Conservation (phyloP, 2,888 invertebrate species). For the Phasia obesa region DNA sequence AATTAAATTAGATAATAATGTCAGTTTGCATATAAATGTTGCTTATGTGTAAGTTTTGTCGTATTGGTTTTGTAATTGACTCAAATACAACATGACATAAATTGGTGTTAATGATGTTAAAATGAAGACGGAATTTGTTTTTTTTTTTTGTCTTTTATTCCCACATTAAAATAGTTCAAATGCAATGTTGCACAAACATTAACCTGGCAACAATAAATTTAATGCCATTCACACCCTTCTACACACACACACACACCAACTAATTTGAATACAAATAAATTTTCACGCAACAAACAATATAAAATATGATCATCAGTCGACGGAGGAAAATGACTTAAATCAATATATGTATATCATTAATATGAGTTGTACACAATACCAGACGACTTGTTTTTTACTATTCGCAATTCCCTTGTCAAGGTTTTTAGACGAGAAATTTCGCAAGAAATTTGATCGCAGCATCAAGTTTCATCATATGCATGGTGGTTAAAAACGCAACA, state of each 20-base stretch:
- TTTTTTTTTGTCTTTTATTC: background rate
- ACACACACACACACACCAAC: background rate
- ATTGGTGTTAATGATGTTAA: conserved; percentile 1
- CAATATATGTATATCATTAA: conserved; percentile 3
- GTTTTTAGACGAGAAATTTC: background rate
- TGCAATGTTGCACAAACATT: conserved; percentile 16
- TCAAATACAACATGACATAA: background rate
- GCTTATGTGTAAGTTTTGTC: background rate
- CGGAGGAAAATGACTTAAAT: background rate
- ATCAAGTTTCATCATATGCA: background rate
- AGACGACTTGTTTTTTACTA: background rate
- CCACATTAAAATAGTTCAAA: conserved; percentile 1
- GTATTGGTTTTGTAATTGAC: conserved; percentile 1
- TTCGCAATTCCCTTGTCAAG: background rate
- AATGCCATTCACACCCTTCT: background rate
- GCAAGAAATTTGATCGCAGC: too few relatives aligned
- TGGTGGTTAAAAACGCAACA: background rate
- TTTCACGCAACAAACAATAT: conserved; percentile 8
- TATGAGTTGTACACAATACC: background rate
- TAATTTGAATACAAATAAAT: conserved; percentile 5
- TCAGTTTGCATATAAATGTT: conserved; percentile 14
- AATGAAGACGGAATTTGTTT: background rate
- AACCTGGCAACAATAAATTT: conserved; percentile 2
- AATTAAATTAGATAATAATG: conserved; percentile 59
- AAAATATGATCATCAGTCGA: background rate